Evolutionary conservation across 2,888 invertebrate species (phyloP).

Genomic region (Deladenus siricidicola): DNA sequence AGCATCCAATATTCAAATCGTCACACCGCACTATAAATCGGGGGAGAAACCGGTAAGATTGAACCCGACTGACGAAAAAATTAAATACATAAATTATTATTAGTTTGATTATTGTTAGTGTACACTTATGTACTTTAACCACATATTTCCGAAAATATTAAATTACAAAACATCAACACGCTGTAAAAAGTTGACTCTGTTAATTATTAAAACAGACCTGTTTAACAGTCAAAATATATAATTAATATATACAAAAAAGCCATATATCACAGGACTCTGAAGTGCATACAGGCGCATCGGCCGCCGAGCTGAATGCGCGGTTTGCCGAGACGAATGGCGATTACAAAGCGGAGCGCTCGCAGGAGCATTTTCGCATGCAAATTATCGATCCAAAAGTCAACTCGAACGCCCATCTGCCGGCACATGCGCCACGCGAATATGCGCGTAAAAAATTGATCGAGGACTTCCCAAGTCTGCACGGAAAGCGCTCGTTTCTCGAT

Average conservation of each 20-base stretch:
- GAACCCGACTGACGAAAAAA: too few species aligned
- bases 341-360: constrained; percentile 45
- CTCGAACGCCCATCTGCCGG: constrained; percentile 19
- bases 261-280: constrained; percentile 20
- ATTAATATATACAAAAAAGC: too few species aligned
- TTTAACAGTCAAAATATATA: not conserved
- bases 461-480: constrained; percentile 49
- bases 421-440: constrained; percentile 31
- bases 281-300: constrained; percentile 18
- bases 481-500: constrained; percentile 48
- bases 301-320: constrained; percentile 29
- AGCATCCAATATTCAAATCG: constrained; percentile 23
- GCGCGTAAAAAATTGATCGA: constrained; percentile 34
- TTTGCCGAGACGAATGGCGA: constrained; percentile 42
- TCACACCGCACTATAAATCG: constrained; percentile 49
- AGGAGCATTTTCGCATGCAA: constrained; percentile 51
- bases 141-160: too few species aligned
- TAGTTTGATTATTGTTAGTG: too few species aligned
- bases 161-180: too few species aligned
- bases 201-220: not conserved
- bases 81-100: too few species aligned
- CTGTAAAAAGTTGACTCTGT: too few species aligned
- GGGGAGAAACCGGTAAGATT: constrained; percentile 40
- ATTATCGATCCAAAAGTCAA: constrained; percentile 52
- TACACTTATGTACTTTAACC: too few species aligned